phyloP scores from a whole-genome alignment of 2,888 invertebrate genomes.

The Harmothoe impar region DNA sequence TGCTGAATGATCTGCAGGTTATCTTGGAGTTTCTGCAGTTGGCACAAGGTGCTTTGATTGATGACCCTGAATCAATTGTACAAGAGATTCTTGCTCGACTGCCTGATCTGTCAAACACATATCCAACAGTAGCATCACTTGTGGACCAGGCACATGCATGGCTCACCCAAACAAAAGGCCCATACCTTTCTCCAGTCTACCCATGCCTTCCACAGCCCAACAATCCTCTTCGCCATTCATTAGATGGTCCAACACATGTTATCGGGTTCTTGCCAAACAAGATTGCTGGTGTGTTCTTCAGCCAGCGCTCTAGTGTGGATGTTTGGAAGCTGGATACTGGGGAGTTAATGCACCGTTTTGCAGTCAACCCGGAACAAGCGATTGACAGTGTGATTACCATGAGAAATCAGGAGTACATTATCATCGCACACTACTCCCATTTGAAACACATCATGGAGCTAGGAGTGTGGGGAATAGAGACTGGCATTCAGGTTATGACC shows the following conservation, averaged over 20 bases:
- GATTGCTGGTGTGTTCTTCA: slow-evolving; percentile 65
- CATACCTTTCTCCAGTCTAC: slow-evolving; percentile 62
- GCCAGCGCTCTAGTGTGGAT: slow-evolving; percentile 62
- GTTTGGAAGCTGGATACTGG: slow-evolving; percentile 67
- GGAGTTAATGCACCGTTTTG: slow-evolving; percentile 66
- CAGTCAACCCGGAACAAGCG: slow-evolving; percentile 66
- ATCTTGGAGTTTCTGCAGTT: slow-evolving; percentile 66
- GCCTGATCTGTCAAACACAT: background rate
- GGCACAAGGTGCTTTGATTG: slow-evolving; percentile 44
- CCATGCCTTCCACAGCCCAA: slow-evolving; percentile 64
- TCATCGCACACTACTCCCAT: slow-evolving; percentile 70
- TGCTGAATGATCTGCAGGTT: slow-evolving; percentile 61
- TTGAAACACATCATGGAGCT: slow-evolving; percentile 68
- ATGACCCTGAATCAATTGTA: slow-evolving; percentile 51
- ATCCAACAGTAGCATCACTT: slow-evolving; percentile 45
- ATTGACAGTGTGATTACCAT: slow-evolving; percentile 64
- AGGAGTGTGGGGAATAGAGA: slow-evolving; percentile 68
- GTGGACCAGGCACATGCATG: slow-evolving; percentile 47
- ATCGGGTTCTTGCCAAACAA: slow-evolving; percentile 60
- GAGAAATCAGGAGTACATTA: slow-evolving; percentile 65
- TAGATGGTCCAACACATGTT: slow-evolving; percentile 67
- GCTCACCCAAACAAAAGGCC: background rate
- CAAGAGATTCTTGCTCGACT: slow-evolving; percentile 66
- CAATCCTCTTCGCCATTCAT: slow-evolving; percentile 59
- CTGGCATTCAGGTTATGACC: slow-evolving; percentile 67